Conservation (phyloP, 2,888 invertebrate genomes). For the Pyralis farinalis region DNA sequence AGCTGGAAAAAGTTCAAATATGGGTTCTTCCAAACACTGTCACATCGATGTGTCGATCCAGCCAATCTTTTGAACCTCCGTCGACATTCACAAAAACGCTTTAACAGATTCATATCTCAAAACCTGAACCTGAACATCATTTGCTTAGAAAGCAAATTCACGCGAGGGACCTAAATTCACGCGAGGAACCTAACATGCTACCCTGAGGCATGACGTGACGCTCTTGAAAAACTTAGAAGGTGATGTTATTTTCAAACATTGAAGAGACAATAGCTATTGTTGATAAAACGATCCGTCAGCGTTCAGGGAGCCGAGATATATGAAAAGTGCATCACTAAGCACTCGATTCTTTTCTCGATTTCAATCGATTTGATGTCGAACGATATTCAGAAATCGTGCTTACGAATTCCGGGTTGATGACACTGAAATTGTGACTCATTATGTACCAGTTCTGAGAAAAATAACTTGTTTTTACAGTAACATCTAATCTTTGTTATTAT, state of each 20-base stretch:
- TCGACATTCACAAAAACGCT: too few relatives aligned
- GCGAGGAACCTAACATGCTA: not conserved
- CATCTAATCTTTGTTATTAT: too few relatives aligned
- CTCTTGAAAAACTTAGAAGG: conserved; percentile 40
- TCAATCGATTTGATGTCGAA: conserved; percentile 43
- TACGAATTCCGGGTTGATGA: conserved; percentile 13
- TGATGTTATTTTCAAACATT: conserved; percentile 65
- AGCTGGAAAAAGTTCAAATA: too few relatives aligned
- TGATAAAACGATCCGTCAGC: conserved; percentile 57
- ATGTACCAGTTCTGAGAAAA: conserved; percentile 1
- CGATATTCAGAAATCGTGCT: conserved; percentile 8
- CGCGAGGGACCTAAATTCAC: not conserved
- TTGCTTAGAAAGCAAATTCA: too few relatives aligned
- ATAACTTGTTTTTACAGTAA: not conserved
- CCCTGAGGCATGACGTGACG: conserved; percentile 2
- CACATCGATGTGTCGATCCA: too few relatives aligned
- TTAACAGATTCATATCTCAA: too few relatives aligned
- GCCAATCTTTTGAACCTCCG: too few relatives aligned
- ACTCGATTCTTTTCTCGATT: conserved; percentile 45
- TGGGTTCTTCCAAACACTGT: too few relatives aligned
- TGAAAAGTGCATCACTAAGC: conserved; percentile 39
- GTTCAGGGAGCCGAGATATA: conserved; percentile 41
- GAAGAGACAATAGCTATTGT: conserved; percentile 66
- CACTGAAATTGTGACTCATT: conserved; percentile 1
- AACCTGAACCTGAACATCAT: too few relatives aligned